Evolutionary conservation across 2,888 invertebrate genomes (phyloP).

Genomic region (Coronaproctus castanopsis): DNA sequence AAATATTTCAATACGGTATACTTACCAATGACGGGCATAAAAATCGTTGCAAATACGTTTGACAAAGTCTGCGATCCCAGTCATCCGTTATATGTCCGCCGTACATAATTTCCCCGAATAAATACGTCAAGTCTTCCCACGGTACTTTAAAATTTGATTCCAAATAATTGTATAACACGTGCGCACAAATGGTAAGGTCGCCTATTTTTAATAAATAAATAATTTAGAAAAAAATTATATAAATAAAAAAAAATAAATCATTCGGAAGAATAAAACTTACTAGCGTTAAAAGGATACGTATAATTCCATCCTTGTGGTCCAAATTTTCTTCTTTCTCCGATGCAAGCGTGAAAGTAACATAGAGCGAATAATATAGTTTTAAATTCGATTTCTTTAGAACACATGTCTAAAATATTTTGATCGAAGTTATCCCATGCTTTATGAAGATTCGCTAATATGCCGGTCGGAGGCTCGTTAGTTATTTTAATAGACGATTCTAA

Average conservation of each 20-base stretch:
- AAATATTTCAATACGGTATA: no score
- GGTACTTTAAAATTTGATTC: conserved; percentile 73
- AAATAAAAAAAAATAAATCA: neutral
- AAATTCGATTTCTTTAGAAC: conserved; percentile 80
- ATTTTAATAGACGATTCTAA: conserved; percentile 86
- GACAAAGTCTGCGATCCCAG: conserved; percentile 76
- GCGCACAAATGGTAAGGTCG: conserved; percentile 77
- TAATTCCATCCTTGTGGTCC: conserved; percentile 88
- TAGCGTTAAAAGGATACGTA: conserved; percentile 37
- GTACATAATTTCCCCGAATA: conserved; percentile 95
- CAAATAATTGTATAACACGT: conserved; percentile 73
- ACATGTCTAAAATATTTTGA: conserved; percentile 81
- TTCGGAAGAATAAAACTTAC: conserved; percentile 19
- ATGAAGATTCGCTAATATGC: conserved; percentile 84
- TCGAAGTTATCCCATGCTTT: conserved; percentile 80
- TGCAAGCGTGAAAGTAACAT: conserved; percentile 88
- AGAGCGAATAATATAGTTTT: conserved; percentile 72
- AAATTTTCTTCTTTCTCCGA: conserved; percentile 78
- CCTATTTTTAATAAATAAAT: conserved; percentile 31
- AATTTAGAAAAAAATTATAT: neutral
- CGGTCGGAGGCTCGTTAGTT: conserved; percentile 86
- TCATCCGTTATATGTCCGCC: conserved; percentile 94
- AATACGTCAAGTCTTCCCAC: conserved; percentile 82
- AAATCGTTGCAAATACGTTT: conserved; percentile 66
- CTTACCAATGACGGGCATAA: conserved; percentile 54